A percentile compares a stretch with the other conserved stretches of the same genome.
phyloP scores from a whole-genome alignment of 2,888 invertebrate genomes.

The Pandemis corylana region DNA sequence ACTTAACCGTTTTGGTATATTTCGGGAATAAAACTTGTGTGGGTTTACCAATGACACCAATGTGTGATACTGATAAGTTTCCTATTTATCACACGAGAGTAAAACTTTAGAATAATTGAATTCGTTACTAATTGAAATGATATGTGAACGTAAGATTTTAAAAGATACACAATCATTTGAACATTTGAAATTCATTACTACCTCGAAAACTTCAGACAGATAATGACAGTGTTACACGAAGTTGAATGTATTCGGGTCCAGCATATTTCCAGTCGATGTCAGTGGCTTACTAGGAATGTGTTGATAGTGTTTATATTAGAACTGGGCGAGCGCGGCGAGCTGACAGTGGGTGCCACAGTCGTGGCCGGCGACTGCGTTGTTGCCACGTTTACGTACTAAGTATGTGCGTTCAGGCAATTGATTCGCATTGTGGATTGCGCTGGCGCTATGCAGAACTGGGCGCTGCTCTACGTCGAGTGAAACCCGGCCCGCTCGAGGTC shows the following conservation, averaged over 20 bases:
- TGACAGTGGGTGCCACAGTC: slow-evolving; percentile 32
- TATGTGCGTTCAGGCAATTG: slow-evolving; percentile 55
- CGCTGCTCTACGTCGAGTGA: slow-evolving; percentile 78
- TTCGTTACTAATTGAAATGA: not conserved
- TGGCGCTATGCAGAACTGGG: slow-evolving; percentile 48
- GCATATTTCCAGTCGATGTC: slow-evolving; percentile 37
- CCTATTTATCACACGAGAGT: not conserved
- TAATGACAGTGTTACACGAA: not conserved
- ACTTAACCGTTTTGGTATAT: not conserved
- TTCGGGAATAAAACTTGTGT: too few relatives aligned
- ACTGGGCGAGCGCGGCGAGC: slow-evolving; percentile 31
- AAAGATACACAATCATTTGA: not conserved
- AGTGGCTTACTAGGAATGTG: slow-evolving; percentile 40
- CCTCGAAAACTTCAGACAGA: not conserved
- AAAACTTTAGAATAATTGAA: not conserved
- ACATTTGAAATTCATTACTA: not conserved
- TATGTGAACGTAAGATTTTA: not conserved
- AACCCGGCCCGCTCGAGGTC: slow-evolving; percentile 80
- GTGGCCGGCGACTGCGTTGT: slow-evolving; percentile 49
- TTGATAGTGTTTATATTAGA: slow-evolving; percentile 40
- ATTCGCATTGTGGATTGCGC: slow-evolving; percentile 57
- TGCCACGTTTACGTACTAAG: slow-evolving; percentile 60
- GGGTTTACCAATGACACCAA: too few relatives aligned
- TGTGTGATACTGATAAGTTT: too few relatives aligned
- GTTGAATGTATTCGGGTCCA: slow-evolving; percentile 24